A percentile compares a stretch with the other conserved stretches of the same genome.
phyloP scores from a whole-genome alignment of 2,113 vertebrate species.

The Calypte anna region DNA sequence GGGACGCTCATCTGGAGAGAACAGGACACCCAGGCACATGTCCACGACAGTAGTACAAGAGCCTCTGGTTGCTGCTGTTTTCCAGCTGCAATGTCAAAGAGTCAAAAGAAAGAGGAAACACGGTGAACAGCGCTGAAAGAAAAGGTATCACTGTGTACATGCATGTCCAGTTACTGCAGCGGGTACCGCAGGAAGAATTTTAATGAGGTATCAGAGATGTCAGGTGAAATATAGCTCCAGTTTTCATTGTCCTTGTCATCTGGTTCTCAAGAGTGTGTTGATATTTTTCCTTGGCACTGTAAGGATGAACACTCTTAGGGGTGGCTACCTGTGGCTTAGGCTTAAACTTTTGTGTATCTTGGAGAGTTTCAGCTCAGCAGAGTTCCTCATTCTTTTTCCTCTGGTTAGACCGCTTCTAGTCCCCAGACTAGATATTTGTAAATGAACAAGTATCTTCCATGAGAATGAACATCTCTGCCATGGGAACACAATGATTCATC shows the following conservation, averaged over 20 bases:
- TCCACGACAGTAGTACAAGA: background rate
- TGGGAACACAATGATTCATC: background rate
- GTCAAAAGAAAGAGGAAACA: background rate
- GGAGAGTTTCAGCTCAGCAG: background rate
- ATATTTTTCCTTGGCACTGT: background rate
- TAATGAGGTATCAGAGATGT: background rate
- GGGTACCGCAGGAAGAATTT: background rate
- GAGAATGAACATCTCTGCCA: background rate
- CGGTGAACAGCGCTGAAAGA: accelerated
- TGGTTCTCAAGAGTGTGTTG: background rate
- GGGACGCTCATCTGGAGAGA: background rate
- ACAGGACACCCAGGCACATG: accelerated
- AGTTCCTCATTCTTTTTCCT: background rate
- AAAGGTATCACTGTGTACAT: background rate
- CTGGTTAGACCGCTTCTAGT: background rate
- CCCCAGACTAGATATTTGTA: background rate
- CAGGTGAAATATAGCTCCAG: background rate
- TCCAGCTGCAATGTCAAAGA: background rate
- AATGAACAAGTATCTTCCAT: background rate
- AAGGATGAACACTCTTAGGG: background rate
- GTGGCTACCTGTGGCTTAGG: background rate
- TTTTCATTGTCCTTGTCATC: accelerated
- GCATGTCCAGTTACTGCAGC: background rate
- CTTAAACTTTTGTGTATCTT: background rate
- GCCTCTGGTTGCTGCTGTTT: background rate